Conservation (phyloP, 2,113 vertebrate genomes). For the Sapajus apella region DNA sequence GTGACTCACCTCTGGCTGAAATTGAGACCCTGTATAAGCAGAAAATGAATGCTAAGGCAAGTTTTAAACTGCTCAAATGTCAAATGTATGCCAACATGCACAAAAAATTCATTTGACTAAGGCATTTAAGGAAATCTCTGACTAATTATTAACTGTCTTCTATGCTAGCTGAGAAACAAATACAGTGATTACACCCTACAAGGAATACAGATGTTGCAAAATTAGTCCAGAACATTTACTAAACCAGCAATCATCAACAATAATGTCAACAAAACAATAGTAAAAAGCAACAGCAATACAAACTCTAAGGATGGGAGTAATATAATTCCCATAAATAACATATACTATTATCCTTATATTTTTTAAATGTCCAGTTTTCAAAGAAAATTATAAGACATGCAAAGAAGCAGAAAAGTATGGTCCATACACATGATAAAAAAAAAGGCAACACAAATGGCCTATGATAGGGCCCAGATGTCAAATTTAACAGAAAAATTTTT, state of each 20-base stretch:
- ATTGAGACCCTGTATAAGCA: not conserved
- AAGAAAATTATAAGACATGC: not conserved
- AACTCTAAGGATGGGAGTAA: not conserved
- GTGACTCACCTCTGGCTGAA: not conserved
- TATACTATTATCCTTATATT: not conserved
- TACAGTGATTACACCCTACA: not conserved
- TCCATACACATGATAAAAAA: not conserved
- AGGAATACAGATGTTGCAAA: not conserved
- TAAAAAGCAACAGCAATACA: not conserved
- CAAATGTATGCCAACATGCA: too few species aligned
- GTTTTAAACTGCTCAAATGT: not conserved
- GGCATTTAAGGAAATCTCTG: not conserved
- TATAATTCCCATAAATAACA: not conserved
- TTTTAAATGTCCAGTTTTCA: not conserved
- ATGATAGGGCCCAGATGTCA: not conserved
- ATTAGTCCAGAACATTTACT: not conserved
- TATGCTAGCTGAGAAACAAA: not conserved
- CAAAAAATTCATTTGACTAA: not conserved
- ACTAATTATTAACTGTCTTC: not conserved
- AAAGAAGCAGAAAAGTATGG: not conserved
- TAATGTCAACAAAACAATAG: not conserved
- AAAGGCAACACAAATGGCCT: not conserved
- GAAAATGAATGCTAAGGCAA: not conserved
- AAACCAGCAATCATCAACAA: not conserved
- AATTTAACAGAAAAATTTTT: not conserved